Evolutionary conservation across 2,113 vertebrate species (phyloP).

Genomic region (Pteruthius melanotis): DNA sequence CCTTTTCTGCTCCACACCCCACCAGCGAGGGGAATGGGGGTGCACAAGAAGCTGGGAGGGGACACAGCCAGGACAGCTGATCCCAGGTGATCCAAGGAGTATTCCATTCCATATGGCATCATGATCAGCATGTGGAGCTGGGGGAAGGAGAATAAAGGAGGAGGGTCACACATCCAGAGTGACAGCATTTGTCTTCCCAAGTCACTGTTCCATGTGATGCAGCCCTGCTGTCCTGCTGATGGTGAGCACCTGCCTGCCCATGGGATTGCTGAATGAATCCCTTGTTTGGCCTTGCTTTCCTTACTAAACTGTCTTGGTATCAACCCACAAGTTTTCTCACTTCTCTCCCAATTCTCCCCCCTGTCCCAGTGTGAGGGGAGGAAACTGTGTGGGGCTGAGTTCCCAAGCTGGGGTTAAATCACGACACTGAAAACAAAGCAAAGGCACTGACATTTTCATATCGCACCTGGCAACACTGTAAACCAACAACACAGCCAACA

Average conservation of each 20-base stretch:
- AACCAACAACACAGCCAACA: not conserved
- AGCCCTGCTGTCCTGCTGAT: not conserved
- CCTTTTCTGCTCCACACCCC: not conserved
- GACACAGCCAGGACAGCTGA: not conserved
- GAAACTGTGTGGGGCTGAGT: not conserved
- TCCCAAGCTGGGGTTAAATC: not conserved
- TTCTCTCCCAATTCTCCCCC: not conserved
- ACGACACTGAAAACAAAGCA: not conserved
- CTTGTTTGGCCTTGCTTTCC: not conserved
- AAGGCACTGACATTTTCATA: not conserved
- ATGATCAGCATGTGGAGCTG: not conserved
- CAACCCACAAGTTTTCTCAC: not conserved
- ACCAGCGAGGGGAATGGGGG: not conserved
- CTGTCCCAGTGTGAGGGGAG: not conserved
- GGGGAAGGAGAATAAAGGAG: not conserved
- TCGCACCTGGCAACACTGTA: too few relatives aligned
- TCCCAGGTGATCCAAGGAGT: not conserved
- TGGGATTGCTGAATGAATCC: not conserved
- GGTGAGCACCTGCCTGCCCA: not conserved
- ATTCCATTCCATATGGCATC: not conserved
- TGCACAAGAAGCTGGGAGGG: not conserved
- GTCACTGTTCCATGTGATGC: too few relatives aligned
- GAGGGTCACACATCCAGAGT: not conserved
- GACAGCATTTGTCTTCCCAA: too few relatives aligned
- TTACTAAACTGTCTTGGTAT: not conserved